A percentile compares a stretch with the other conserved stretches of the same genome.
Evolutionary conservation across 2,113 vertebrate genomes (phyloP).

Genomic region (Acinonyx jubatus): DNA sequence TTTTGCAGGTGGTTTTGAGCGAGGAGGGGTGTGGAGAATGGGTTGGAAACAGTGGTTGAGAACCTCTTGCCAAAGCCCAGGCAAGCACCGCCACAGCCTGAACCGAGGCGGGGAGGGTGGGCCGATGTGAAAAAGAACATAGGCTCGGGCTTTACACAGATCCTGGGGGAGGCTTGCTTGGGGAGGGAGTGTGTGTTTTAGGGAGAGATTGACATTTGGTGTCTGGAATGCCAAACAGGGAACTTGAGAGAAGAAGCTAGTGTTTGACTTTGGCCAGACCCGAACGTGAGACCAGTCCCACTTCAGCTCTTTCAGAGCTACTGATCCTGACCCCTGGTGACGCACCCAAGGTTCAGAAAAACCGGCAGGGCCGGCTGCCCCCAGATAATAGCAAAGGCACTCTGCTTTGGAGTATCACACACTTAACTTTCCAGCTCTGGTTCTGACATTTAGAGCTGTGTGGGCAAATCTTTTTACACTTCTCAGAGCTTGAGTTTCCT

Average conservation of each 20-base stretch:
- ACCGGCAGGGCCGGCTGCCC: background rate
- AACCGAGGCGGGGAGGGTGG: background rate
- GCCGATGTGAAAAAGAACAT: background rate
- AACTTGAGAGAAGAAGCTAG: background rate
- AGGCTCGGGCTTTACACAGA: background rate
- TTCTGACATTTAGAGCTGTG: background rate
- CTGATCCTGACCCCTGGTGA: background rate
- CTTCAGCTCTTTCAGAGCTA: background rate
- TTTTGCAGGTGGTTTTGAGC: background rate
- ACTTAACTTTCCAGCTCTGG: background rate
- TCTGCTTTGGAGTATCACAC: background rate
- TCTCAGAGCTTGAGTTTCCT: background rate
- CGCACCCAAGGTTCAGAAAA: background rate
- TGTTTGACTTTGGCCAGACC: background rate
- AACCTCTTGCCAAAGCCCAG: background rate
- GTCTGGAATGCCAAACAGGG: background rate
- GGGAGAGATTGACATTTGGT: background rate
- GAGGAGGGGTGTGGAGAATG: background rate
- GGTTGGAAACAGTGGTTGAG: background rate
- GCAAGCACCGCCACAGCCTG: background rate
- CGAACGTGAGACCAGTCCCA: background rate
- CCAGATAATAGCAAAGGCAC: background rate
- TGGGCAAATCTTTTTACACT: background rate
- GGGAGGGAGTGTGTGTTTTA: background rate
- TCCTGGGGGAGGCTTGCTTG: background rate